Conservation (phyloP, 2,888 invertebrate genomes). For the Amphiduros pacificus region DNA sequence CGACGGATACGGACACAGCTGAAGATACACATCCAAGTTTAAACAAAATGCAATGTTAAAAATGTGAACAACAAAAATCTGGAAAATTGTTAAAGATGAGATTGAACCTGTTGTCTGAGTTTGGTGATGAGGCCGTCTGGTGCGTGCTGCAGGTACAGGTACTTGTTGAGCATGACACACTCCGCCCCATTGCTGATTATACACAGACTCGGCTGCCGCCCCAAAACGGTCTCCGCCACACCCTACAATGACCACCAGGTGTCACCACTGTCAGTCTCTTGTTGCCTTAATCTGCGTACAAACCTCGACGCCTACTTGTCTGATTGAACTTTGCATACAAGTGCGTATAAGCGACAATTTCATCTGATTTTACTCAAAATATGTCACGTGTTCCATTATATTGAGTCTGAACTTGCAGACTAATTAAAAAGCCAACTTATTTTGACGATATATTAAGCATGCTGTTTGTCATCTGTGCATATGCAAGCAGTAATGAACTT, state of each 20-base stretch:
- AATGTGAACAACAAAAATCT: background rate
- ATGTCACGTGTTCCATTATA: no score
- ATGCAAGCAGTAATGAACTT: no score
- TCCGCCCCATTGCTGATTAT: conserved; percentile 52
- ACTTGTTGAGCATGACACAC: conserved; percentile 46
- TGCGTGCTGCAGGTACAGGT: conserved; percentile 39
- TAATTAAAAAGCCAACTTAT: no score
- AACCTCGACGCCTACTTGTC: no score
- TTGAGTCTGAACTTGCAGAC: no score
- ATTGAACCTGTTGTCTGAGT: conserved; percentile 40
- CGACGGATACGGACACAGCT: conserved; percentile 47
- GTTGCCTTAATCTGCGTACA: background rate
- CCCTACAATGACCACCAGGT: conserved; percentile 35
- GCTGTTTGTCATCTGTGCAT: no score
- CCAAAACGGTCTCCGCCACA: conserved; percentile 41
- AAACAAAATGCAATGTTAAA: background rate
- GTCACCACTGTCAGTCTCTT: background rate
- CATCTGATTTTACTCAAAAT: no score
- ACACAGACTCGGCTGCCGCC: conserved; percentile 46
- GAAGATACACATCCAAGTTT: background rate
- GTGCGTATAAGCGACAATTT: no score
- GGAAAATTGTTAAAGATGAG: background rate
- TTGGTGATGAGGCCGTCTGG: conserved; percentile 37
- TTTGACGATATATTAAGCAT: no score
- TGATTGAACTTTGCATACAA: no score